Evolutionary conservation across 2,113 vertebrate genomes (phyloP), one percentile per base, ranked within the genome.

Genomic region (Aix galericulata): DNA sequence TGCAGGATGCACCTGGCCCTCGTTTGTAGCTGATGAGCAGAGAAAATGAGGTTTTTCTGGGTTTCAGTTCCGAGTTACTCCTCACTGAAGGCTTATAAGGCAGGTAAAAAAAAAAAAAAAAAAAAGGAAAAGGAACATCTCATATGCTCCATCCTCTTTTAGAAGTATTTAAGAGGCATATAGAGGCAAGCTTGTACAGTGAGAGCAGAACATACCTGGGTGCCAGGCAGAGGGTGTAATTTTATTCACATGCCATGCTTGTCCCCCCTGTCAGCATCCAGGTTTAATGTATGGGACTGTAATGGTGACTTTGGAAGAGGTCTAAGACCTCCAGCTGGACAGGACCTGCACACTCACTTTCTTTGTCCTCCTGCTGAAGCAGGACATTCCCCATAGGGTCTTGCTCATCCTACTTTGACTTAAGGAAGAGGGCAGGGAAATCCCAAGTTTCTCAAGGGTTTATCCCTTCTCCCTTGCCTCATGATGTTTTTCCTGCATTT

Each of bases 181-280:
- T 2, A 25, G 29, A 17, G 27, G 50, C 66, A 58, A 44, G 53
- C 13, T 14, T 88, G 74, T 80, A 83, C 60, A 58, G 44, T 40
- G 20, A 82, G 11, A 17, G 52, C 8, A 66, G 73, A 40, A 86
- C 0, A 0, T 44, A 81, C 94, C 75, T 90, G 80, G 23, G 3
- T 92, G 27, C 55, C 32, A 89, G 87, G 36, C 53, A 92, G 95
- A 91, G 48, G 52, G 66, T 81, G 80, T 84, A 58, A 74, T 74
- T 74, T 88, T 86, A 25, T 80, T 89, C 81, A 67, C 68, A 82
- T 50, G 69, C 26, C 60, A 44, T 60, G 46, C 46, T 48, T 11
- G 53, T 78, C 42, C 44, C 3, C 0, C 34, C 55, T 44, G 18
- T 31, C 46, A 82, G 32, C 59, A 62, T 66, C 31, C n/a, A 75